Evolutionary conservation across 1,140 invertebrate genomes (phyloP), one percentile per base, ranked within the genome.

Genomic region (Brachionus plicatilis): DNA sequence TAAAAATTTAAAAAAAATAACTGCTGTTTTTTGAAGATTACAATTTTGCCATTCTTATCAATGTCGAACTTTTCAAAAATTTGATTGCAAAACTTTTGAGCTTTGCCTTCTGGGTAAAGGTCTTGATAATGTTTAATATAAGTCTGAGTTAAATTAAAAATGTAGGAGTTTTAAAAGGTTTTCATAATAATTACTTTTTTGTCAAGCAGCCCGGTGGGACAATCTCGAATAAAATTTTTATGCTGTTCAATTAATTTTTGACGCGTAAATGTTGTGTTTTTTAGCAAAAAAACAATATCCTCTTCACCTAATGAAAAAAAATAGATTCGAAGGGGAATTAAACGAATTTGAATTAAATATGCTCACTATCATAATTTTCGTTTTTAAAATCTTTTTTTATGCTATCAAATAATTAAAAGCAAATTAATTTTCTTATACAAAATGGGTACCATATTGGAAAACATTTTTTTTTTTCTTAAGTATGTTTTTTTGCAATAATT

Each of bases 1-100:
- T 33, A 68, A 37, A 33, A 11, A 33, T 37, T 66, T 0, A 68
- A 33, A 9, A 33, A 24, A 68, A 68, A 68, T 45, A 45, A 33
- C 24, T 68, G 6, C 3, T n/a, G 2, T 12, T 33, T 7, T 72
- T 37, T 37, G 37, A 72, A 43, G 0, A 3, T 72, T 72, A 72
- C 83, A n/a, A 84, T 84, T 65, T 76, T 76, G 14, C 83, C 83
- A 76, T 43, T 41, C 17, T 84, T 75, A 29, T 84, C 50, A 4
- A 45, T 37, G 66, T 84, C 83, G 24, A 84, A 84, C 24, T 56
- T 68, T 47, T 78, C 41, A 41, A 84, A 84, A 47, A 84, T 24
- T 47, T 47, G 60, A 20, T 65, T 37, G 70, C 24, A 50, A 70
- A 70, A 33, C 12, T 65, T 84, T 60, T 76, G 20, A 17, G 60